Evolutionary conservation across 1,140 invertebrate species (phyloP).

Genomic region (Diorhabda sublineata): DNA sequence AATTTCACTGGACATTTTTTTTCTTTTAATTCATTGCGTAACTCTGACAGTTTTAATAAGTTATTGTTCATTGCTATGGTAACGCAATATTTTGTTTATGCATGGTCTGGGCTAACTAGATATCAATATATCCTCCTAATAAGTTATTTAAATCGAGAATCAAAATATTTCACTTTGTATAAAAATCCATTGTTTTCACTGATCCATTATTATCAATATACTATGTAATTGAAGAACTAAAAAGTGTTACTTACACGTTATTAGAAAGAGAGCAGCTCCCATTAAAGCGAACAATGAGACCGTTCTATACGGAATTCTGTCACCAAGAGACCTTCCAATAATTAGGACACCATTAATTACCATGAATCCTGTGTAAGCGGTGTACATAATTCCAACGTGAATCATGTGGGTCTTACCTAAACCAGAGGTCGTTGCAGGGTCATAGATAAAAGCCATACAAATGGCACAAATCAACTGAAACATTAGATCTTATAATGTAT

Average conservation of each 20-base stretch:
- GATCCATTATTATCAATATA: no score
- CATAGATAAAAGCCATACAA: constrained; percentile 53
- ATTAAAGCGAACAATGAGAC: constrained; percentile 58
- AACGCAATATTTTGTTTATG: no score
- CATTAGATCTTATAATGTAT: neutral
- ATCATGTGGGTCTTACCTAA: constrained; percentile 49
- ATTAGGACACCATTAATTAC: constrained; percentile 62
- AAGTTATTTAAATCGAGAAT: no score
- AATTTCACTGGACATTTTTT: no score
- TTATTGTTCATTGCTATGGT: no score
- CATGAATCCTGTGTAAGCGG: constrained; percentile 56
- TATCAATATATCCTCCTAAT: no score
- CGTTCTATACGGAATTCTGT: constrained; percentile 62
- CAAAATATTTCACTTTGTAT: no score
- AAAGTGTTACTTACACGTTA: constrained; percentile 9
- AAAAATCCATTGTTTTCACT: no score
- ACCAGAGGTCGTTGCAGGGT: constrained; percentile 48
- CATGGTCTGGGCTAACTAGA: no score
- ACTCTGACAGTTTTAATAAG: no score
- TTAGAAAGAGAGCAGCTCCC: constrained; percentile 59
- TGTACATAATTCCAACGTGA: constrained; percentile 55
- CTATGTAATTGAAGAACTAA: no score
- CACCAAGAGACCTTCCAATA: constrained; percentile 55
- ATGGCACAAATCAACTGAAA: constrained; percentile 33
- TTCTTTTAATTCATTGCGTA: no score